Evolutionary conservation across 2,888 invertebrate species (phyloP), one percentile per base, ranked within the genome.

Genomic region (Mechanitis mazaeus): DNA sequence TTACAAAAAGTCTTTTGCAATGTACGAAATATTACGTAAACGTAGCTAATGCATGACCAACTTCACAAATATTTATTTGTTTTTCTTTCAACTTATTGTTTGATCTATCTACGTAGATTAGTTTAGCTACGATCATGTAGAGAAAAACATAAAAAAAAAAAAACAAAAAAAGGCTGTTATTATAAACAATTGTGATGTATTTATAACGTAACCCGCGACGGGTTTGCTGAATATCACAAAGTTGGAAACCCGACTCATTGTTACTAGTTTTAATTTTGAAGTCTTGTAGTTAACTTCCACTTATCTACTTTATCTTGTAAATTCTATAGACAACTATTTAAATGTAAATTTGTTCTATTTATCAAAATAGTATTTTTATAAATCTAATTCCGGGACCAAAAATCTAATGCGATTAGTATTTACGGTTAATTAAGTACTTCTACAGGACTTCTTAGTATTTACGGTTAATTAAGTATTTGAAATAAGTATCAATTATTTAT

Each of bases 151-250:
- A 67, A 71, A 70, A 71, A 75, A 70, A 71, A 75, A 83, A 80
- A 78, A 72, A 74, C 73, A 81, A 82, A 83, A 85, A 84, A 87
- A 86, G 87, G 85, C 86, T 87, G 86, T 85, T 80, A 78, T 72
- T 75, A 72, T 79, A 79, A 35, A 78, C 64, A 73, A 75, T 74
- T 86, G 86, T 87, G 85, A 87, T 86, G 72, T 86, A 83, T 81
- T 79, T 79, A 78, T 75, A 76, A 78, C 72, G 72, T 77, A 80
- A 78, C 80, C 85, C 84, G 80, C 79, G 77, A 79, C 64, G 82
- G 81, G 81, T 77, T 73, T 72, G 69, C 69, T 75, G 71, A 68
- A 46, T 67, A 61, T 62, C 56, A 60, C 60, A 65, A 65, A 61
- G 66, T 66, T 65, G 67, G 81, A 75, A 83, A 84, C 88, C 88